A percentile compares a stretch with the other conserved stretches of the same genome.
phyloP scores from a whole-genome alignment of 2,113 vertebrate genomes.

The Sturnira hondurensis region DNA sequence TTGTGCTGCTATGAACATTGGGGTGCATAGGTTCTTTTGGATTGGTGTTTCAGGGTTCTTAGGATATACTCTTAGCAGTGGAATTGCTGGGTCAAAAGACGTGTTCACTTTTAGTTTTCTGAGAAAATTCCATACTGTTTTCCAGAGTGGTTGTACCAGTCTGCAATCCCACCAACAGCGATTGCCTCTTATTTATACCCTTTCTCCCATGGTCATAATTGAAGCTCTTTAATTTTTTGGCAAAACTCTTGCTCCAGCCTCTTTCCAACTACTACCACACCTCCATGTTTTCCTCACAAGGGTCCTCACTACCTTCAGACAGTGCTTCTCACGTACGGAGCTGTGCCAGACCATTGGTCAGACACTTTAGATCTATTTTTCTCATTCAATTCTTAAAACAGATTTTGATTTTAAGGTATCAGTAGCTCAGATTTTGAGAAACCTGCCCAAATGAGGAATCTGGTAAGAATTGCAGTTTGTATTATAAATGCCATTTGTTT shows the following conservation, averaged over 20 bases:
- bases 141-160: too few species aligned
- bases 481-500: neutral
- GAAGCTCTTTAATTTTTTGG: neutral
- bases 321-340: neutral
- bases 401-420: neutral
- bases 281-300: neutral
- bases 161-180: too few species aligned
- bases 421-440: neutral
- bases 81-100: too few species aligned
- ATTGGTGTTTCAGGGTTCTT: too few species aligned
- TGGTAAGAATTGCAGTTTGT: neutral
- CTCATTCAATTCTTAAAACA: neutral
- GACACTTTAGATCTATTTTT: neutral
- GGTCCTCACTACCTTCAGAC: too few species aligned
- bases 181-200: neutral
- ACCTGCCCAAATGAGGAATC: neutral
- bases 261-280: neutral
- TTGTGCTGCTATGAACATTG: too few species aligned
- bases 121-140: too few species aligned
- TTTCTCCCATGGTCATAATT: neutral
- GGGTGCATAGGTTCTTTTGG: too few species aligned
- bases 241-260: neutral
- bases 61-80: too few species aligned
- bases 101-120: too few species aligned
- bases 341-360: neutral